Conservation (phyloP, 2,888 invertebrate species). For the Andrena bucephala region DNA sequence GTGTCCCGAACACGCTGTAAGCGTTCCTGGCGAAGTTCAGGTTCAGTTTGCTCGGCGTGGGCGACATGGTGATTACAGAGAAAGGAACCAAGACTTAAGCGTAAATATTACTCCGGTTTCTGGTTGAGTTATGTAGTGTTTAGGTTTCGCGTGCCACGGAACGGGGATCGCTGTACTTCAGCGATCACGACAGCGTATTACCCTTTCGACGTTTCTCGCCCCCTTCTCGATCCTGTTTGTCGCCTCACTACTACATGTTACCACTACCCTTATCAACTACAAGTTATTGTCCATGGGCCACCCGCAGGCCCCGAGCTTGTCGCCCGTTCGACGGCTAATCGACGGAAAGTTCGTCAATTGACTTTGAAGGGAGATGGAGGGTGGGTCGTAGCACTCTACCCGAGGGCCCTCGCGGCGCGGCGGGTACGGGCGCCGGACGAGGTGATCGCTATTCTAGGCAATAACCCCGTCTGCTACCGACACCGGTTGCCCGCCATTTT, state of each 20-base stretch:
- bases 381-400: constrained; percentile 10
- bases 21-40: constrained; percentile 84
- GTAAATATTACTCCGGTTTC: neutral
- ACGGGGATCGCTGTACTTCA: constrained; percentile 5
- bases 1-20: constrained; percentile 83
- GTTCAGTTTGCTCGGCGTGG: constrained; percentile 84
- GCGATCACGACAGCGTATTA: constrained; percentile 36
- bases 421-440: constrained; percentile 28
- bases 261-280: constrained; percentile 66
- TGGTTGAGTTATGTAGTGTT: no score
- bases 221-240: constrained; percentile 31
- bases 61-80: constrained; percentile 78
- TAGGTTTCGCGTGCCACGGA: neutral
- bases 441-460: constrained; percentile 47
- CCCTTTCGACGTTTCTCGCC: constrained; percentile 44
- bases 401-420: constrained; percentile 2
- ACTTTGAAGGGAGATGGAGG: constrained; percentile 19
- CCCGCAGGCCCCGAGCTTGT: constrained; percentile 1
- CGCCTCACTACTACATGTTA: constrained; percentile 58
- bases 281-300: constrained; percentile 71
- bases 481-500: constrained; percentile 82
- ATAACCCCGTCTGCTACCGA: constrained; percentile 84
- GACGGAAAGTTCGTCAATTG: constrained; percentile 50
- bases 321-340: constrained; percentile 11
- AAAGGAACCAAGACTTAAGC: constrained; percentile 5